Evolutionary conservation across 1,140 invertebrate genomes (phyloP).

Genomic region (Megathymus violae): DNA sequence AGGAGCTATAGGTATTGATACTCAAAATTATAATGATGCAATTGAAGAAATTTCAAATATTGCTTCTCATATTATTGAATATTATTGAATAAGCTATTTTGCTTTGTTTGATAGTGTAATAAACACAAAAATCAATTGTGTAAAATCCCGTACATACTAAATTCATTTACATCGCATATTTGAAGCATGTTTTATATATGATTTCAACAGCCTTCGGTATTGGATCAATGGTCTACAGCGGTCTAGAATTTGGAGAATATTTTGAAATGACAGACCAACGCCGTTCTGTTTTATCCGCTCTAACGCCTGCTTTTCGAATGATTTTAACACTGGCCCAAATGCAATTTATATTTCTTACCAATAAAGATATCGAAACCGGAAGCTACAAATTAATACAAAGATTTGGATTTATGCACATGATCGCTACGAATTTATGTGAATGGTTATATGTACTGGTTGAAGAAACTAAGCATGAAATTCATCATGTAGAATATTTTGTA

Average conservation of each 20-base stretch:
- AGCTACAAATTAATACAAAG: slow-evolving; percentile 87
- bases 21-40: slow-evolving; percentile 32
- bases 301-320: slow-evolving; percentile 86
- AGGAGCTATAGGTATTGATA: slow-evolving; percentile 87
- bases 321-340: slow-evolving; percentile 88
- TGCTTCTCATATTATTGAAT: background rate
- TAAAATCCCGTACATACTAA: no score
- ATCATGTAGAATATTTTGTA: slow-evolving; percentile 83
- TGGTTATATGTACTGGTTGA: slow-evolving; percentile 93
- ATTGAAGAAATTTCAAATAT: slow-evolving; percentile 19
- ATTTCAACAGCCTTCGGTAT: slow-evolving; percentile 86
- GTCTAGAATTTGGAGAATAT: slow-evolving; percentile 88
- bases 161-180: no score
- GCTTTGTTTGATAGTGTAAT: no score
- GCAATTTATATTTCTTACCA: slow-evolving; percentile 90
- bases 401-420: slow-evolving; percentile 93
- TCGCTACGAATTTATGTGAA: slow-evolving; percentile 92
- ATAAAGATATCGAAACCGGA: slow-evolving; percentile 86
- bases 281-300: slow-evolving; percentile 84
- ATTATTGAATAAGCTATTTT: no score
- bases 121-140: no score
- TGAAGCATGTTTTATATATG: slow-evolving; percentile 10
- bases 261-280: slow-evolving; percentile 86
- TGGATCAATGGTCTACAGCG: slow-evolving; percentile 89
- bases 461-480: slow-evolving; percentile 92